Conservation (phyloP, 2,113 vertebrate species). For the Burhinus oedicnemus region DNA sequence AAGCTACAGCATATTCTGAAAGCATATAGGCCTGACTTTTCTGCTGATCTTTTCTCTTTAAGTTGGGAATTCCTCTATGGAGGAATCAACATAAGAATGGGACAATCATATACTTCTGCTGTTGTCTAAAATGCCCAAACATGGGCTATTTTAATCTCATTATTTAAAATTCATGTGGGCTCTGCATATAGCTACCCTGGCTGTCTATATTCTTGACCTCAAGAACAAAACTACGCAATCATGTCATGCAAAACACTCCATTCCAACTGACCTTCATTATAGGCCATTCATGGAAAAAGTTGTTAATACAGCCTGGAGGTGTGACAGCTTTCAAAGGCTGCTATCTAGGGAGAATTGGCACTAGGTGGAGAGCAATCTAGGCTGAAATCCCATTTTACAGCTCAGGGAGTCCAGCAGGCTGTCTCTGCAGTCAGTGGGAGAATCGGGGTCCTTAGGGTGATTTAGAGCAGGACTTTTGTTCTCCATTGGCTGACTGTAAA, state of each 20-base stretch:
- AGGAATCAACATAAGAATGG: not conserved
- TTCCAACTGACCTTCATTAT: not conserved
- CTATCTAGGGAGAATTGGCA: not conserved
- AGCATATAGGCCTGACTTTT: not conserved
- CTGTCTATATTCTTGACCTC: not conserved
- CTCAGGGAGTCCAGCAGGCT: not conserved
- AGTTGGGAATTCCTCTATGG: not conserved
- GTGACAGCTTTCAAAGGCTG: not conserved
- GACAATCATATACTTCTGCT: not conserved
- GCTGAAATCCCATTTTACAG: not conserved
- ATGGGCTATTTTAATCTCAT: not conserved
- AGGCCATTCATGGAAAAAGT: not conserved
- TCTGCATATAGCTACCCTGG: not conserved
- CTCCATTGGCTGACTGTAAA: not conserved
- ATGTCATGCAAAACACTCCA: accelerated
- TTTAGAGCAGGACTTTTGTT: not conserved
- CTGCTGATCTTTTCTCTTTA: not conserved
- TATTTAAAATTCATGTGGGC: not conserved
- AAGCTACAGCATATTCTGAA: not conserved
- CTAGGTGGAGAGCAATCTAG: not conserved
- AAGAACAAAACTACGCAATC: not conserved
- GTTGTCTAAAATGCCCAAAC: not conserved
- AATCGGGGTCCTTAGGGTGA: accelerated
- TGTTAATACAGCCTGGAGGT: not conserved
- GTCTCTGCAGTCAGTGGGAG: not conserved